Evolutionary conservation across 2,113 vertebrate genomes (phyloP).

Genomic region (Semnornis frantzii): DNA sequence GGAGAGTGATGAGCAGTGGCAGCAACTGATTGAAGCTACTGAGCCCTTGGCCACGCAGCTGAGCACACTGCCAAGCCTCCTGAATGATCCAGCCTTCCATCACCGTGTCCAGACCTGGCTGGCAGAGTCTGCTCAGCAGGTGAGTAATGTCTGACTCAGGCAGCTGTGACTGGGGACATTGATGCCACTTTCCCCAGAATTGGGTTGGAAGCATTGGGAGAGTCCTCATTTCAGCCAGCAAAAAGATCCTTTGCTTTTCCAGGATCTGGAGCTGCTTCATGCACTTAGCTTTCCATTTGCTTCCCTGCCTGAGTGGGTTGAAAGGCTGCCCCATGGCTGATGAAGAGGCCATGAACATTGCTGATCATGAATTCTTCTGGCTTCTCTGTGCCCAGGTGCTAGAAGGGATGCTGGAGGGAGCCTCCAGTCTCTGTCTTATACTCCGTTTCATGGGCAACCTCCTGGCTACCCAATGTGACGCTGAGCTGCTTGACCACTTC

Average conservation of each 20-base stretch:
- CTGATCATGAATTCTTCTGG: neutral
- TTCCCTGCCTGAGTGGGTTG: neutral
- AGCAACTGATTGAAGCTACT: constrained; percentile 68
- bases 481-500: constrained; percentile 63
- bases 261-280: neutral
- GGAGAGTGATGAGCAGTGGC: constrained; percentile 86
- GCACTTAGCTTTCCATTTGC: neutral
- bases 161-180: neutral
- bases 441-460: constrained; percentile 83
- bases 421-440: constrained; percentile 70
- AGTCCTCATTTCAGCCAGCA: neutral
- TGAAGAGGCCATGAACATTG: neutral
- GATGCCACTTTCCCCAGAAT: neutral
- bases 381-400: constrained; percentile 75
- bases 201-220: neutral
- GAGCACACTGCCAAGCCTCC: constrained; percentile 54
- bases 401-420: constrained; percentile 75
- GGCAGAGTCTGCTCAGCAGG: constrained; percentile 79
- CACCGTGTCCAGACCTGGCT: constrained; percentile 75
- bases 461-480: constrained; percentile 73
- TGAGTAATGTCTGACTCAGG: constrained; percentile 34
- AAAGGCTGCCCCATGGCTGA: neutral
- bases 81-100: constrained; percentile 72
- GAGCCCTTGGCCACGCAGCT: constrained; percentile 64
- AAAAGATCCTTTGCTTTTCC: neutral